Percentiles rank a stretch among this genome's conserved stretches.
Conservation (phyloP, 2,797 vertebrate genomes). For the Chelonia mydas region DNA sequence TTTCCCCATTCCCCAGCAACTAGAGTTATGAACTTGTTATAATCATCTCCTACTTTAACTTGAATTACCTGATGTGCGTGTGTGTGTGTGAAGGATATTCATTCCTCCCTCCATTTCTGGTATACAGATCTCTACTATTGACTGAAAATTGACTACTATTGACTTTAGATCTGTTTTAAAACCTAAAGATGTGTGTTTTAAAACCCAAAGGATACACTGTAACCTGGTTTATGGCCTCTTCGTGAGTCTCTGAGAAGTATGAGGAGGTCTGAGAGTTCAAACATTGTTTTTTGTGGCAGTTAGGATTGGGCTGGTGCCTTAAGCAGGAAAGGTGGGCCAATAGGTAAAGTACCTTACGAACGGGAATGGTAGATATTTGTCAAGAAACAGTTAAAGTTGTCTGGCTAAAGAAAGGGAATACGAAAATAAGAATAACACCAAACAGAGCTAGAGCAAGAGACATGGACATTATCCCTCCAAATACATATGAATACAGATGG, state of each 20-base stretch:
- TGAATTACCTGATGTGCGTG: not conserved
- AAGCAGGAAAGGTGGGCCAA: not conserved
- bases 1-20: not conserved
- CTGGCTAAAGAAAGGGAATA: not conserved
- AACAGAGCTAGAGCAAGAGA: not conserved
- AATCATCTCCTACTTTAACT: not conserved
- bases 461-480: not conserved
- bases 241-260: not conserved
- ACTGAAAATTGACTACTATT: not conserved
- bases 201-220: not conserved
- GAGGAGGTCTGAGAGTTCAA: not conserved
- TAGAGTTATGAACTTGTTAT: not conserved
- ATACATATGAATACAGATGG: accelerated
- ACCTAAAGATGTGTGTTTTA: not conserved
- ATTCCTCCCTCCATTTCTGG: not conserved
- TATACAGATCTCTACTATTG: not conserved
- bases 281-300: not conserved
- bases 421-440: not conserved
- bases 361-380: not conserved
- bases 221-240: not conserved
- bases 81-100: not conserved
- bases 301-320: accelerated
- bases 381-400: not conserved
- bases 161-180: not conserved
- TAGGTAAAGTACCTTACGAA: not conserved